These are phyloP conservation scores for Drosophila insularis DNA, from an alignment of 1,140 invertebrate genomes.

Conservation along the genomic window DNA sequence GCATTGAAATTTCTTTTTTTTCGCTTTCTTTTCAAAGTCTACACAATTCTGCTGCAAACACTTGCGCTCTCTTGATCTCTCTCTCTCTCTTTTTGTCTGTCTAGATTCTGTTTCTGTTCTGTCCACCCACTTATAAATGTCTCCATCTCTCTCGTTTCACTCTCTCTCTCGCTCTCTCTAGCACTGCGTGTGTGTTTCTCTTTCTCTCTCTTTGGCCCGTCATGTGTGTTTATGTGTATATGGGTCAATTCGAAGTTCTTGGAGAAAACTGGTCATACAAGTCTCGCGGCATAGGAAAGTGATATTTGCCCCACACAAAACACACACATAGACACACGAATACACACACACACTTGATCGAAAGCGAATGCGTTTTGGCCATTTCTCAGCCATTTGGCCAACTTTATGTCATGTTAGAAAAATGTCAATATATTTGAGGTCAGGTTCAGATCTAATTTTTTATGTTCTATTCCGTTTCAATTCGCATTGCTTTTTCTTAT, in stretches of 20 bases:
- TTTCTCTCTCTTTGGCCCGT: background rate
- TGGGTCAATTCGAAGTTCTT: conserved; percentile 72
- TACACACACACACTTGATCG: conserved; percentile 58
- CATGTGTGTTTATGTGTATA: conserved; percentile 42
- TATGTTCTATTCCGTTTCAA: conserved; percentile 23
- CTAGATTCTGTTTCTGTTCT: conserved; percentile 12
- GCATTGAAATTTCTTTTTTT: conserved; percentile 79
- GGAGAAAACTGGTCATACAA: conserved; percentile 74
- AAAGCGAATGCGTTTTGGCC: conserved; percentile 70
- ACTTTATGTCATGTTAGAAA: conserved; percentile 10
- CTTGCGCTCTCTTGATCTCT: conserved; percentile 33
- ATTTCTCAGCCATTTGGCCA: conserved; percentile 8
- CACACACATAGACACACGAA: conserved; percentile 16
- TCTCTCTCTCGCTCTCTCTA: conserved; percentile 13
- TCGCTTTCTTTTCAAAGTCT: conserved; percentile 77
- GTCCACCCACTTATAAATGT: conserved; percentile 12
- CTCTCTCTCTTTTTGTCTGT: background rate
- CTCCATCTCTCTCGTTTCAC: background rate
- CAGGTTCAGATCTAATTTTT: conserved; percentile 61
- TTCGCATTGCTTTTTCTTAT: background rate
- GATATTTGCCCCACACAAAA: conserved; percentile 52
- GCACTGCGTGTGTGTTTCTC: conserved; percentile 17
- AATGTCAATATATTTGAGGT: conserved; percentile 43
- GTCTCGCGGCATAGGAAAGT: conserved; percentile 64
- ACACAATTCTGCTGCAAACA: conserved; percentile 28